Base-by-base conservation (phyloP, 30 jellyfish, hydroid and myxozoan species). In the Turritopsis dohrnii region DNA sequence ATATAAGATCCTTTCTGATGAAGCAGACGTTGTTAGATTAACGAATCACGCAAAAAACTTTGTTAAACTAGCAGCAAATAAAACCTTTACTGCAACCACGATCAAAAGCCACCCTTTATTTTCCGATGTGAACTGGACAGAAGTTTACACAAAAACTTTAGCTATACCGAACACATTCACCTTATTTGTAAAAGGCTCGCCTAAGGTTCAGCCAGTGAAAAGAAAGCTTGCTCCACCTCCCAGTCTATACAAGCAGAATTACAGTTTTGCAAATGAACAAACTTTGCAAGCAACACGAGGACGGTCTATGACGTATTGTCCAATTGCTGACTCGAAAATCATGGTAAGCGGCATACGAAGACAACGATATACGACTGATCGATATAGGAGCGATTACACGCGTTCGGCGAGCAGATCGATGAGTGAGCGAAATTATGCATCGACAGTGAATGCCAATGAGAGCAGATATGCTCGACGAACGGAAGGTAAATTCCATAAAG, bases 41-140 rank as follows among this genome's bases (percentile, higher is more conserved):
- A 41, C 60, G 60, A 41, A 13, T 13, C 5, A 41, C 60, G 60
- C 60, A 41, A 41, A 13, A 41, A 41, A 41, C 13, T 41, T 41
- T 13, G 60, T 41, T 41, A 41, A 41, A 41, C 60, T 41, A 13
- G 60, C 13, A 41, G 13, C 60, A 41, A 41, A 13, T 13, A 41
- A 41, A 41, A 41, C 5, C 13, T 41, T 3, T 13, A 41, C 60
- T 7, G 77, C 9, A 7, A 1, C 18, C 65, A 74, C 27, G 9
- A 74, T 74, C 7, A 74, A 74, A 29, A 74, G 27, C 13, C 83
- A 74, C 71, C 83, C 83, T 13, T 74, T 74, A 13, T 26, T 74
- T 41, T 21, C 53, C 9, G 60, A 23, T 23, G 23, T 74, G 27
- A 74, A 74, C 23, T 74, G 83, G 83, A 29, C 28, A n/a, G 83